Conservation (phyloP, 1,140 invertebrate genomes). For the Cherax destructor region DNA sequence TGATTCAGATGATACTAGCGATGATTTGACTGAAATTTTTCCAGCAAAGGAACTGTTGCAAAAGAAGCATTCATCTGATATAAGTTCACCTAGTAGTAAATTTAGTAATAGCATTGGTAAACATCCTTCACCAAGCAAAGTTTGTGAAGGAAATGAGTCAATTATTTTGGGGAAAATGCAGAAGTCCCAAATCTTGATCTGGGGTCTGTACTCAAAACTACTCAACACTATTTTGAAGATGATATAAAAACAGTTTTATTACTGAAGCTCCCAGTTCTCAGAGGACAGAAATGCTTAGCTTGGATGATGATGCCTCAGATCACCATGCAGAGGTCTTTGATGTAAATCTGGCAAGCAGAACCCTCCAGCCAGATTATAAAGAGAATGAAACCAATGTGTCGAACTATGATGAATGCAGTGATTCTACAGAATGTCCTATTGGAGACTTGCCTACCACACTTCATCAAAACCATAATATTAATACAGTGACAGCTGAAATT, state of each 20-base stretch:
- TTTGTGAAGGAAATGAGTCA: no score
- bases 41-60: neutral
- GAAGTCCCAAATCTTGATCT: neutral
- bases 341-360: neutral
- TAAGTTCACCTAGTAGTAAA: neutral
- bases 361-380: neutral
- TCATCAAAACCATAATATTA: no score
- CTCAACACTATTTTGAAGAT: neutral
- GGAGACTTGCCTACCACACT: no score
- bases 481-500: no score
- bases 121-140: no score
- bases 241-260: neutral
- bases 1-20: neutral
- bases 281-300: neutral
- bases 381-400: neutral
- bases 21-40: neutral
- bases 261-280: neutral
- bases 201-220: neutral
- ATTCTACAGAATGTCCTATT: no score
- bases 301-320: neutral
- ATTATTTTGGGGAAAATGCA: neutral
- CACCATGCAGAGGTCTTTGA: neutral
- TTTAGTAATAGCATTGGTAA: no score
- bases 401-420: no score
- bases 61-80: neutral